These are phyloP conservation scores for Dicrostonyx torquatus DNA, from an alignment of 2,797 vertebrate genomes.

Conservation along the genomic window DNA sequence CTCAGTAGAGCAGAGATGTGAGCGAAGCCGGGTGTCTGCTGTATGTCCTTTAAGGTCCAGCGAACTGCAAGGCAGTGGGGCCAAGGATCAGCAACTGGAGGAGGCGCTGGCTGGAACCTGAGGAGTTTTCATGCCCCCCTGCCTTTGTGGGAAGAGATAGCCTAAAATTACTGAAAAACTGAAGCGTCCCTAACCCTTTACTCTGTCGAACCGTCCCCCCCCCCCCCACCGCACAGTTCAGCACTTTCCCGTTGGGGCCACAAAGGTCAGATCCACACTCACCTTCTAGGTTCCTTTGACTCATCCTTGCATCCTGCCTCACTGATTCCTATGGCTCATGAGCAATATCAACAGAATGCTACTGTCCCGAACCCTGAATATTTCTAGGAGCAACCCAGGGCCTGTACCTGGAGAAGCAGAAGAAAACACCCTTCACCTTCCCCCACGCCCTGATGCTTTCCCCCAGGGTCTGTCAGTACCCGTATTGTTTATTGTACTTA, in stretches of 20 bases:
- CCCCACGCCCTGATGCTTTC: neutral
- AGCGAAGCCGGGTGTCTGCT: neutral
- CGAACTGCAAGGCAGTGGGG: neutral
- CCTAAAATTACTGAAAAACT: neutral
- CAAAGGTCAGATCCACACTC: neutral
- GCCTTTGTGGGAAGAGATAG: neutral
- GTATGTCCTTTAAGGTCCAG: neutral
- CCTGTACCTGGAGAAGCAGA: neutral
- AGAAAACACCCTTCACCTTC: neutral
- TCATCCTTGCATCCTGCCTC: neutral
- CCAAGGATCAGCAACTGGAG: neutral
- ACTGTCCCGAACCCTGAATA: neutral
- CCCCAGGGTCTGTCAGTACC: neutral
- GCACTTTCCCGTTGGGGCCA: neutral
- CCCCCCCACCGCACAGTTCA: neutral
- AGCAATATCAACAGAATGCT: neutral
- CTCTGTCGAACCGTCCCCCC: neutral
- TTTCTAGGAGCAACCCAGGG: neutral
- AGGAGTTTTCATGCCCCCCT: neutral
- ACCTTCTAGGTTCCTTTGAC: neutral
- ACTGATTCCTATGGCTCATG: neutral
- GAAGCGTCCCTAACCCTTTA: neutral
- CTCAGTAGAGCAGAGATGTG: neutral
- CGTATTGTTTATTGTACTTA: neutral
- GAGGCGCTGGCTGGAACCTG: neutral